Percentiles rank a stretch among this genome's conserved stretches.
phyloP scores from a whole-genome alignment of 1,140 invertebrate genomes.

The Holcopasites calliopsidis region DNA sequence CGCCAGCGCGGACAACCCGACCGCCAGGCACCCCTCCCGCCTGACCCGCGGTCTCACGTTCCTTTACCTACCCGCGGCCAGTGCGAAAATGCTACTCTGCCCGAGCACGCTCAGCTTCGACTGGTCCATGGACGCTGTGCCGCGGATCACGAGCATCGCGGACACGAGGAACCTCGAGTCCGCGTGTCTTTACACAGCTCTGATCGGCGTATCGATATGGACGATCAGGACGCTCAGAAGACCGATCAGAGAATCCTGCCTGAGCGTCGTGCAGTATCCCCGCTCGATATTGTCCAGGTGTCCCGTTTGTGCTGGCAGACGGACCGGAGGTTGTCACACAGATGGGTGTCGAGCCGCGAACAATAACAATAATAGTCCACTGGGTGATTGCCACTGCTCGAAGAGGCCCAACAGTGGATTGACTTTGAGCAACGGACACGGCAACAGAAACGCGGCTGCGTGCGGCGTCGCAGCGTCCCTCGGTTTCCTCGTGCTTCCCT shows the following conservation, averaged over 20 bases:
- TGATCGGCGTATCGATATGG: constrained; percentile 75
- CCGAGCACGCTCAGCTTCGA: constrained; percentile 94
- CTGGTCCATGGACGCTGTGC: constrained; percentile 97
- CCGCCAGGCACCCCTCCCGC: constrained; percentile 87
- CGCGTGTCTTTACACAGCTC: constrained; percentile 84
- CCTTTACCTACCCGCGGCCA: constrained; percentile 92
- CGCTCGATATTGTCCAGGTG: constrained; percentile 62
- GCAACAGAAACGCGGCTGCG: constrained; percentile 55
- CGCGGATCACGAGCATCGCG: constrained; percentile 85
- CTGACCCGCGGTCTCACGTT: constrained; percentile 91
- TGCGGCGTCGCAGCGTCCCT: constrained; percentile 83
- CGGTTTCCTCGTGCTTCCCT: constrained; percentile 92
- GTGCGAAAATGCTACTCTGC: constrained; percentile 89
- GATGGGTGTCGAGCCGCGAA: constrained; percentile 77
- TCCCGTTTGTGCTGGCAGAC: constrained; percentile 74
- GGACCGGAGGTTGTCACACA: constrained; percentile 75
- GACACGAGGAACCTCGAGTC: constrained; percentile 89
- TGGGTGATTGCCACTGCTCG: constrained; percentile 75
- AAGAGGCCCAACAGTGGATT: constrained; percentile 53
- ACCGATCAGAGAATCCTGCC: not conserved
- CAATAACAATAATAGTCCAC: constrained; percentile 79
- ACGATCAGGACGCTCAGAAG: constrained; percentile 65
- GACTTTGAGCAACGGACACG: constrained; percentile 17
- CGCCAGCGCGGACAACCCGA: constrained; percentile 93
- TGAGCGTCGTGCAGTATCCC: constrained; percentile 25